Evolutionary conservation across 2,888 invertebrate species (phyloP).

Genomic region (Lasiommata megera): DNA sequence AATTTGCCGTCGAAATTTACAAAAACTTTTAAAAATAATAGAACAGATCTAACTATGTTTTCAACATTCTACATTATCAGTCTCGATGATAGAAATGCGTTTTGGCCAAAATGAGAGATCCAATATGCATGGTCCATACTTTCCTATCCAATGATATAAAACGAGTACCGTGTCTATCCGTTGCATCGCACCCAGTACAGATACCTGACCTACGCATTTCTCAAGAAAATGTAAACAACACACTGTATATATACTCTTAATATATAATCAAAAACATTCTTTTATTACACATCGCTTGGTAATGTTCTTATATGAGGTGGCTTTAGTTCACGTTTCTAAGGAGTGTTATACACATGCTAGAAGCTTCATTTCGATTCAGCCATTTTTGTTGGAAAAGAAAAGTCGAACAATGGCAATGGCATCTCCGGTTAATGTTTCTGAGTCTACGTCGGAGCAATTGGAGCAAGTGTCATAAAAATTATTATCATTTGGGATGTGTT

Average conservation of each 20-base stretch:
- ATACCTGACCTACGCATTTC: slow-evolving; percentile 46
- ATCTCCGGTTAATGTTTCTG: too few species aligned
- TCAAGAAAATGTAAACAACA: slow-evolving; percentile 19
- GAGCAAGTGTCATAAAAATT: too few species aligned
- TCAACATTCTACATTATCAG: slow-evolving; percentile 77
- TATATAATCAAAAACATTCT: slow-evolving; percentile 24
- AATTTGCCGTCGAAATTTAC: slow-evolving; percentile 64
- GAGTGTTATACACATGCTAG: not conserved
- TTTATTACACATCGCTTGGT: slow-evolving; percentile 18
- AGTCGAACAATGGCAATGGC: too few species aligned
- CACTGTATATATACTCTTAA: slow-evolving; percentile 23
- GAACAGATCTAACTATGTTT: slow-evolving; percentile 76
- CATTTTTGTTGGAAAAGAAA: too few species aligned
- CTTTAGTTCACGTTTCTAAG: slow-evolving; percentile 13
- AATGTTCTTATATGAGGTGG: slow-evolving; percentile 11
- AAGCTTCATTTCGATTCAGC: not conserved
- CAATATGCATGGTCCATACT: slow-evolving; percentile 58
- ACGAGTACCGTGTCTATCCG: slow-evolving; percentile 52
- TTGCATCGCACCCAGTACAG: slow-evolving; percentile 61
- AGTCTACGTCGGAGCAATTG: too few species aligned
- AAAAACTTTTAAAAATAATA: slow-evolving; percentile 73
- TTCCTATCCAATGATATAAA: slow-evolving; percentile 46
- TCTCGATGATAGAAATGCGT: slow-evolving; percentile 77
- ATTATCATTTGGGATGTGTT: too few species aligned
- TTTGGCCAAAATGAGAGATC: slow-evolving; percentile 78